A percentile compares a stretch with the other conserved stretches of the same genome.
These are phyloP conservation scores for Lateolabrax maculatus DNA, from an alignment of 2,797 vertebrate genomes.

Conservation along the genomic window DNA sequence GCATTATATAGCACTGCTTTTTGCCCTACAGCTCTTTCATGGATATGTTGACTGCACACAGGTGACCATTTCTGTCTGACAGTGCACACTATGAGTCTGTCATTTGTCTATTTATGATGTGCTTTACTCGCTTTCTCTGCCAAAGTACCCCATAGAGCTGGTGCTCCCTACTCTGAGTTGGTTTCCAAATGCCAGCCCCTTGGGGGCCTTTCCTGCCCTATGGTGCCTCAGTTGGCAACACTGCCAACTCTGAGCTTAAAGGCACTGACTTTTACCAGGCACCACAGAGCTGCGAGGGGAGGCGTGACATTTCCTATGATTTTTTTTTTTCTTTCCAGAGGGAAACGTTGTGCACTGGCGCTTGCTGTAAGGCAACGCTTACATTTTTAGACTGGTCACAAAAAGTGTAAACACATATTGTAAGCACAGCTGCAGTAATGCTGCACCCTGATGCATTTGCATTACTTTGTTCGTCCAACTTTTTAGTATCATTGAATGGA, in stretches of 20 bases:
- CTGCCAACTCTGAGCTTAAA: conserved; percentile 75
- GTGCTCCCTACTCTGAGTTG: conserved; percentile 60
- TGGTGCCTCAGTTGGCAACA: conserved; percentile 75
- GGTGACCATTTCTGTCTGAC: conserved; percentile 27
- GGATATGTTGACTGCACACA: conserved; percentile 12
- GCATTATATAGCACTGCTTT: background rate
- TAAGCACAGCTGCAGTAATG: conserved; percentile 11
- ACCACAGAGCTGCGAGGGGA: conserved; percentile 66
- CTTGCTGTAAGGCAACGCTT: conserved; percentile 34
- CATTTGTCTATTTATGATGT: conserved; percentile 56
- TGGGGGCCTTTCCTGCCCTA: conserved; percentile 77
- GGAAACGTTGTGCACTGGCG: conserved; percentile 30
- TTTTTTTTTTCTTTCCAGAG: conserved; percentile 49
- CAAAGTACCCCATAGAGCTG: conserved; percentile 56
- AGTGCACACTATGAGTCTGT: conserved; percentile 24
- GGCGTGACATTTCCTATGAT: conserved; percentile 79
- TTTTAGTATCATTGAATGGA: background rate
- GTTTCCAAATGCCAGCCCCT: conserved; percentile 80
- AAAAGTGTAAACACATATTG: background rate
- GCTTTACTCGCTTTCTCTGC: conserved; percentile 45
- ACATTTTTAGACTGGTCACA: background rate
- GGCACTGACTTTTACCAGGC: conserved; percentile 77
- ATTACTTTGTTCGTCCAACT: conserved; percentile 7
- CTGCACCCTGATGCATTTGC: background rate
- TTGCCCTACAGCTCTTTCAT: conserved; percentile 29